Percentiles rank a stretch among this genome's conserved stretches.
These are phyloP conservation scores for Leptopilina drosophilae DNA, from an alignment of 2,888 invertebrate species.

Conservation along the genomic window DNA sequence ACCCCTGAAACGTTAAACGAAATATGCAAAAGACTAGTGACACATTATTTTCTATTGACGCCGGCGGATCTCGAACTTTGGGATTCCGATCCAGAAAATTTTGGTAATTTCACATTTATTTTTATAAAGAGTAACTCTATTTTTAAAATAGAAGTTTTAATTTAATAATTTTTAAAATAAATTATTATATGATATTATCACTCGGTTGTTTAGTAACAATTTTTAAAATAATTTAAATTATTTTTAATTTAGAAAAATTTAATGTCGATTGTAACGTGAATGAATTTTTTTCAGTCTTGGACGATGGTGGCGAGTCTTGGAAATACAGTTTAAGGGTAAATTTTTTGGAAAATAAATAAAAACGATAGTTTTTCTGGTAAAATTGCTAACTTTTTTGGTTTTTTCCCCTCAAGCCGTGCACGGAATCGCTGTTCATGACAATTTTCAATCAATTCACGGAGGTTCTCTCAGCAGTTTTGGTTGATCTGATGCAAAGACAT, in stretches of 20 bases:
- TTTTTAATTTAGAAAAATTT: no score
- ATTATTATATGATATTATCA: no score
- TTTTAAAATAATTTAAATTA: no score
- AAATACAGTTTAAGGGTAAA: conserved; percentile 92
- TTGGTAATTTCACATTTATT: conserved; percentile 79
- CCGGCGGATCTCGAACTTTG: conserved; percentile 90
- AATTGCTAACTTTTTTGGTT: conserved; percentile 41
- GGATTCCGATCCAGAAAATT: conserved; percentile 94
- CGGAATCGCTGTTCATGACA: conserved; percentile 90
- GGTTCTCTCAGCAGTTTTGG: conserved; percentile 85
- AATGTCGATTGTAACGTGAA: not conserved
- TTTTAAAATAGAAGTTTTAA: no score
- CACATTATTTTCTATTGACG: conserved; percentile 91
- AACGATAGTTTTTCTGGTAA: conserved; percentile 7
- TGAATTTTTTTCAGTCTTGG: conserved; percentile 77
- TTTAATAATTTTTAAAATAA: no score
- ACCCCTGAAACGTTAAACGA: conserved; percentile 86
- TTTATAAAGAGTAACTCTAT: no score
- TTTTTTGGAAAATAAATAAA: conserved; percentile 59
- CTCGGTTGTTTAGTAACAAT: no score
- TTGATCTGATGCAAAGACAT: conserved; percentile 84
- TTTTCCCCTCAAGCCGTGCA: conserved; percentile 84
- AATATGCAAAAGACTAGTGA: conserved; percentile 90
- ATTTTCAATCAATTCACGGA: conserved; percentile 89
- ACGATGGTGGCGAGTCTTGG: conserved; percentile 95